Base-by-base conservation (phyloP, 2,888 invertebrate genomes). In the Toxonevra muliebris region DNA sequence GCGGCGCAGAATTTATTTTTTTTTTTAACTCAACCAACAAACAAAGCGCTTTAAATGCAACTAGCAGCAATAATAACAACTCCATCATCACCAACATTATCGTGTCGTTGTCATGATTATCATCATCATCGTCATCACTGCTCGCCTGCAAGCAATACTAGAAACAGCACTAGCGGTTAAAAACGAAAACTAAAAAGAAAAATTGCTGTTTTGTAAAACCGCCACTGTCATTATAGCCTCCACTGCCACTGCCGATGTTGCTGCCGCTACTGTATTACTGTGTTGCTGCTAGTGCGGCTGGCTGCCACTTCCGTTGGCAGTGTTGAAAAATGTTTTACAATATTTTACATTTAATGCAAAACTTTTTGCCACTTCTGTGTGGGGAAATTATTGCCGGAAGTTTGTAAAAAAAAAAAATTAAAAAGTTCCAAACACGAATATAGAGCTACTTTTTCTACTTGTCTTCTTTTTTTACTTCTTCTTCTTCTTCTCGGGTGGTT, bases 301-400 rank as follows among this genome's bases (percentile, higher is more conserved):
- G n/a, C 48, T 15, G 15, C 11, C 48, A 48, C n/a, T 15, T 48
- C n/a, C 48, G 48, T 15, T 45, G 11, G 17, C 52, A 50, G 48
- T 63, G 45, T 63, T 55, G 55, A 12, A 50, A 65, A 65, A 65
- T 65, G 65, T 52, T 65, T 41, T 15, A 59, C 58, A 65, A 59
- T 58, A 58, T 65, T 58, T 65, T 52, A 42, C 65, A 59, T 65
- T 50, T 59, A 65, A 65, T 58, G 65, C 50, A 52, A 59, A 65
- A 65, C 48, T 65, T 65, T 30, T 58, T 58, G 50, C 52, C 61
- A 50, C 61, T 61, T 61, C 17, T 43, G 57, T 52, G 65, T 59
- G 40, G 30, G 30, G 7, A 58, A 65, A 52, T 59, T 65, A 40
- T 64, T 57, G 45, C 64, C 58, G 58, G 40, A 48, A 65, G 57